A percentile compares a stretch with the other conserved stretches of the same genome.
Conservation (phyloP, 1,140 invertebrate species). For the Drosophila asahinai region DNA sequence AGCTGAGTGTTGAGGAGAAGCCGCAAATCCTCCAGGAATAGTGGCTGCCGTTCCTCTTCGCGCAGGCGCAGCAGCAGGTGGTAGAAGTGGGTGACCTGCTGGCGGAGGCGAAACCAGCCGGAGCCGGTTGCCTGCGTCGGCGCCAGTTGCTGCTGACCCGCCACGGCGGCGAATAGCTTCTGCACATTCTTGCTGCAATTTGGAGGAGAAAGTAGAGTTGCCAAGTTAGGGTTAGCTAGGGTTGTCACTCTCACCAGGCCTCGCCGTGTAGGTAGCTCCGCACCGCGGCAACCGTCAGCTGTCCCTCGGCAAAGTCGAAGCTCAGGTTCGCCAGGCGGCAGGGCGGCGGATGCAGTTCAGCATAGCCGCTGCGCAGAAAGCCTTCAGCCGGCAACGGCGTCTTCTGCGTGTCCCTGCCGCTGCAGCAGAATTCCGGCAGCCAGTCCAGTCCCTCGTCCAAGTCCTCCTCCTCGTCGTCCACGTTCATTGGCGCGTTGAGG, state of each 20-base stretch:
- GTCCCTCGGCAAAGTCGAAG: conserved; percentile 56
- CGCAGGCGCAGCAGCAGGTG: conserved; percentile 60
- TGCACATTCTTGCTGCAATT: conserved; percentile 70
- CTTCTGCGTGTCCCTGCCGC: conserved; percentile 61
- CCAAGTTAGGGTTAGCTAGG: too few species aligned
- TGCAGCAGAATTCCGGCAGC: conserved; percentile 73
- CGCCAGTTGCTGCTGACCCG: conserved; percentile 51
- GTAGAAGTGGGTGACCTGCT: conserved; percentile 72
- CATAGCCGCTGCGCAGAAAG: conserved; percentile 66
- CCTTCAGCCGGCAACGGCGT: conserved; percentile 42
- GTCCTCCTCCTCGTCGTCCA: conserved; percentile 20
- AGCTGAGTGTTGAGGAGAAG: conserved; percentile 56
- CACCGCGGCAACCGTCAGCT: conserved; percentile 43
- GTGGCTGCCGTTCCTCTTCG: not conserved
- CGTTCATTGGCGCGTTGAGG: not conserved
- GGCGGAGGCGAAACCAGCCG: conserved; percentile 50
- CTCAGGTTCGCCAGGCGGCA: conserved; percentile 39
- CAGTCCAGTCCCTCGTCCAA: conserved; percentile 26
- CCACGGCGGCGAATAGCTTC: conserved; percentile 53
- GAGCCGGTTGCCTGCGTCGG: conserved; percentile 2
- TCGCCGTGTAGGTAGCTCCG: conserved; percentile 56
- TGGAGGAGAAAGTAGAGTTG: not conserved
- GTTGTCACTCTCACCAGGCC: conserved; percentile 57
- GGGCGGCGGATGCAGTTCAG: conserved; percentile 33
- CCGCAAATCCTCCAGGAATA: conserved; percentile 12